A percentile compares a stretch with the other conserved stretches of the same genome.
Evolutionary conservation across 23 tunicate species (phyloP).

Genomic region (Trididemnum clinides): DNA sequence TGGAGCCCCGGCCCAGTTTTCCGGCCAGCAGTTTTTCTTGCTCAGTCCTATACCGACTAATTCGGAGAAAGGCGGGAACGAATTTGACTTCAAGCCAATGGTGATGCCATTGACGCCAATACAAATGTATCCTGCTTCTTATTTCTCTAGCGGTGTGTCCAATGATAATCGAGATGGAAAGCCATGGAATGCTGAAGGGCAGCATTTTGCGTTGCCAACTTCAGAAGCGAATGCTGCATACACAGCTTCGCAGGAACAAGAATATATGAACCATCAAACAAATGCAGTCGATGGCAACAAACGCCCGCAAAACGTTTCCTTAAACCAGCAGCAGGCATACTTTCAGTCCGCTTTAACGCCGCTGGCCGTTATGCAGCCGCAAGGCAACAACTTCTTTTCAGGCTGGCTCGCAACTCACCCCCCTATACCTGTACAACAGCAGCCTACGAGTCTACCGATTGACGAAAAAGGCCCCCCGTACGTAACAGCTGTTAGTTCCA

Average conservation of each 20-base stretch:
- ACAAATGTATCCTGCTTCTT: conserved; percentile 77
- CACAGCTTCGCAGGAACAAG: background rate
- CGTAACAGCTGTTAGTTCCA: background rate
- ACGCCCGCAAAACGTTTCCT: background rate
- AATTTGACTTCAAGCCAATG: conserved; percentile 62
- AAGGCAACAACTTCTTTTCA: conserved; percentile 42
- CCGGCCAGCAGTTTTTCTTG: conserved; percentile 47
- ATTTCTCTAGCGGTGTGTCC: conserved; percentile 41
- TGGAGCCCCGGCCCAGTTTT: conserved; percentile 32
- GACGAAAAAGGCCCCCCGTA: background rate
- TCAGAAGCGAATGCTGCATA: conserved; percentile 28
- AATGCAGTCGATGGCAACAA: background rate
- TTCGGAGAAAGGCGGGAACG: conserved; percentile 55
- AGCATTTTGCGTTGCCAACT: conserved; percentile 69
- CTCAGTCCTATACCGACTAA: conserved; percentile 67
- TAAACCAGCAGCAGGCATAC: conserved; percentile 51
- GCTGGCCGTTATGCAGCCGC: conserved; percentile 62
- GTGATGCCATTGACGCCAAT: conserved; percentile 80
- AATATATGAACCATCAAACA: background rate
- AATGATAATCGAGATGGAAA: conserved; percentile 35
- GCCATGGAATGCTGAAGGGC: conserved; percentile 40
- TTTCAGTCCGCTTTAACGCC: conserved; percentile 68
- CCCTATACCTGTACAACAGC: background rate
- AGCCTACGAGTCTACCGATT: background rate
- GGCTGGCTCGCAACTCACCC: conserved; percentile 61